Evolutionary conservation across 2,113 vertebrate genomes (phyloP).

Genomic region (Scolopax mira): DNA sequence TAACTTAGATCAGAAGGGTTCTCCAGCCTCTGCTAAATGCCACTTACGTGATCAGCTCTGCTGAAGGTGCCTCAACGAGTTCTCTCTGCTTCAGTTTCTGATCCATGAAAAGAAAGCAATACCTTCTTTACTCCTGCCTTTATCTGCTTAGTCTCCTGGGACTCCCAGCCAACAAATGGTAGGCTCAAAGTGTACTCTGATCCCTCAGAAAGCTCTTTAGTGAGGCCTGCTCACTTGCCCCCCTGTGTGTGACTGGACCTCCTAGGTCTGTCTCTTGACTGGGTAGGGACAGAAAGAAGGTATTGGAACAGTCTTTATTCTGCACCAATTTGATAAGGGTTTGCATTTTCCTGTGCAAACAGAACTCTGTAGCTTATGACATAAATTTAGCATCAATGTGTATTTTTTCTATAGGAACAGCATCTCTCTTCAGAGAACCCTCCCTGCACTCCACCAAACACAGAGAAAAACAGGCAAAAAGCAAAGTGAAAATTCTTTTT

Average conservation of each 20-base stretch:
- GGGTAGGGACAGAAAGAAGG: not conserved
- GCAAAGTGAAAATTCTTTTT: slow-evolving; percentile 27
- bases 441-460: not conserved
- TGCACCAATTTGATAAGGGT: not conserved
- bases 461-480: not conserved
- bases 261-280: not conserved
- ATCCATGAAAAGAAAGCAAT: not conserved
- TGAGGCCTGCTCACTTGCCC: not conserved
- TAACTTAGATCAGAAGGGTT: not conserved
- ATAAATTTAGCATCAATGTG: not conserved
- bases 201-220: not conserved
- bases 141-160: not conserved
- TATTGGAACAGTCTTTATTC: not conserved
- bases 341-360: not conserved
- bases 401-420: not conserved
- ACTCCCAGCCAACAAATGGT: not conserved
- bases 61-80: not conserved
- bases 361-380: not conserved
- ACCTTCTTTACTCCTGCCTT: not conserved
- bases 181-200: not conserved
- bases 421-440: not conserved
- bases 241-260: not conserved
- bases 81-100: not conserved
- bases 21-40: not conserved
- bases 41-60: not conserved